Conservation (phyloP, 2,113 vertebrate species). For the Gymnogyps californianus region DNA sequence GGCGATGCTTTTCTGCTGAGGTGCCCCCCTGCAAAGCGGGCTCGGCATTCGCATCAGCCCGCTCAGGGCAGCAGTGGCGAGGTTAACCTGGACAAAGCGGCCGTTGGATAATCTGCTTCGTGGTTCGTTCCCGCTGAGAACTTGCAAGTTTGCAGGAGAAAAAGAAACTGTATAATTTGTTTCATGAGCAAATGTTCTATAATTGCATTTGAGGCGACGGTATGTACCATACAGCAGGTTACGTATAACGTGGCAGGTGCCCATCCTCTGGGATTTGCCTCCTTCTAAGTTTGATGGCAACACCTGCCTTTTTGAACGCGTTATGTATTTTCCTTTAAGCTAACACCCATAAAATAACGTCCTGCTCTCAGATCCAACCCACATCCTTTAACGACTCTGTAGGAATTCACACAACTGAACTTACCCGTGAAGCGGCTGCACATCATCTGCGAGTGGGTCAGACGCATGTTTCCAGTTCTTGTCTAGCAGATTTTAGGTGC, state of each 20-base stretch:
- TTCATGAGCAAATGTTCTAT: not conserved
- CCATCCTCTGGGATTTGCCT: too few species aligned
- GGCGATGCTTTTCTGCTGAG: not conserved
- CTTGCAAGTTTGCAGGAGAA: not conserved
- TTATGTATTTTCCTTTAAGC: not conserved
- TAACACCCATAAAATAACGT: not conserved
- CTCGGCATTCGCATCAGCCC: not conserved
- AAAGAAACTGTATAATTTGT: not conserved
- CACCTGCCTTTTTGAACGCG: not conserved
- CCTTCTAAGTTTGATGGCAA: not conserved
- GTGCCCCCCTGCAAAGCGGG: not conserved
- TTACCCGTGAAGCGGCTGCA: not conserved
- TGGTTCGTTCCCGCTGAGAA: not conserved
- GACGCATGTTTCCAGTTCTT: accelerated
- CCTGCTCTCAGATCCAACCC: not conserved
- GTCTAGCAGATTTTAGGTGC: not conserved
- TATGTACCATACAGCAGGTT: accelerated
- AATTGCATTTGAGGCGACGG: too few species aligned
- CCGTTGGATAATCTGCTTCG: not conserved
- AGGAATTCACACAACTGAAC: too few species aligned
- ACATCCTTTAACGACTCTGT: not conserved
- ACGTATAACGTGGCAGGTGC: accelerated
- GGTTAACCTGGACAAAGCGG: not conserved
- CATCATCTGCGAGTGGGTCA: accelerated
- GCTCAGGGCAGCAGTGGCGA: not conserved